Percentiles rank a stretch among this genome's conserved stretches.
These are phyloP conservation scores for Pollimyrus isidori DNA, from an alignment of 2,113 vertebrate species.

Conservation along the genomic window DNA sequence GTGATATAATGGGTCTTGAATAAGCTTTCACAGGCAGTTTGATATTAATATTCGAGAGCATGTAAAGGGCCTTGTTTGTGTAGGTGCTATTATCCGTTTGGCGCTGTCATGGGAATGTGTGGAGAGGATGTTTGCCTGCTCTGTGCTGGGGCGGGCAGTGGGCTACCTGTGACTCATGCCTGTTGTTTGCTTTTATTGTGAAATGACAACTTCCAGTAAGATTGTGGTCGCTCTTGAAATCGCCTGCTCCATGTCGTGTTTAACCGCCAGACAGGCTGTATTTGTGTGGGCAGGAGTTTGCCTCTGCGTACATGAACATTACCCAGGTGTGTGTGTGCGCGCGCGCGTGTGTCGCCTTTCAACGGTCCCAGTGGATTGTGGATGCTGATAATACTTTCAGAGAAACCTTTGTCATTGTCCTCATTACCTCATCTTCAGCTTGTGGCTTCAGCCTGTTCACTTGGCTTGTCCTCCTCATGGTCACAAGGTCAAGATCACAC, in stretches of 20 bases:
- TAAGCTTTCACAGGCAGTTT: background rate
- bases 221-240: background rate
- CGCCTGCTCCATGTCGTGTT: background rate
- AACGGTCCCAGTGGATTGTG: background rate
- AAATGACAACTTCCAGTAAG: background rate
- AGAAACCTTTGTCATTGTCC: background rate
- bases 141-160: background rate
- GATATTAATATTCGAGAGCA: background rate
- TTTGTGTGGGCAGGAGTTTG: background rate
- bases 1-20: background rate
- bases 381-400: background rate
- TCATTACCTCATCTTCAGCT: background rate
- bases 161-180: background rate
- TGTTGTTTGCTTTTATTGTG: background rate
- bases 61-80: background rate
- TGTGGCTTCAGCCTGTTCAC: background rate
- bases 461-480: background rate
- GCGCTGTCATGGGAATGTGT: background rate
- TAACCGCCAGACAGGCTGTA: background rate
- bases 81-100: background rate
- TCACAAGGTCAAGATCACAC: background rate
- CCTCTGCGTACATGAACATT: background rate
- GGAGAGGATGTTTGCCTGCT: background rate
- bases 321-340: background rate
- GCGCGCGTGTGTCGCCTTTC: background rate